Conservation (phyloP, 2,888 invertebrate species). For the Sarcophaga rosellei region DNA sequence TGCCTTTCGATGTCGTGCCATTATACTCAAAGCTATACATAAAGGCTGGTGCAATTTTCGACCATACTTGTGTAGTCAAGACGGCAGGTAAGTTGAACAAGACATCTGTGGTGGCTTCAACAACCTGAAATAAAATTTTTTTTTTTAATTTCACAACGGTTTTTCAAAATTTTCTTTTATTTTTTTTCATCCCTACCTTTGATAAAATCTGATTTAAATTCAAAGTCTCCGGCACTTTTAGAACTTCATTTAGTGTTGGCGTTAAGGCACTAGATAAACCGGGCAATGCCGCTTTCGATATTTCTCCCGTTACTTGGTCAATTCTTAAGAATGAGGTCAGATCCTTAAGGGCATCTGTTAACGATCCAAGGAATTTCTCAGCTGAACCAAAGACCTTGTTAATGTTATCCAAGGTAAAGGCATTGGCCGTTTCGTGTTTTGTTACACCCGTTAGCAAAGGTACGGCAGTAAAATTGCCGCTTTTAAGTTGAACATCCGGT, state of each 20-base stretch:
- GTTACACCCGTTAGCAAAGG: conserved; percentile 89
- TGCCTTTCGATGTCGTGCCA: conserved; percentile 85
- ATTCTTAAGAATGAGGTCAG: conserved; percentile 75
- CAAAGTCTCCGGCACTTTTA: conserved; percentile 76
- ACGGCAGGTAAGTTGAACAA: conserved; percentile 90
- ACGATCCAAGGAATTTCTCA: conserved; percentile 76
- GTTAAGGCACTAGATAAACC: conserved; percentile 73
- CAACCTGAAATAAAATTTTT: conserved; percentile 69
- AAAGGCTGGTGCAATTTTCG: conserved; percentile 84
- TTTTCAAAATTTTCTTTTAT: not conserved
- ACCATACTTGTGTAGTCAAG: conserved; percentile 88
- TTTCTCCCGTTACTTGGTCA: conserved; percentile 75
- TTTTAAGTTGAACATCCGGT: conserved; percentile 84
- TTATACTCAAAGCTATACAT: conserved; percentile 89
- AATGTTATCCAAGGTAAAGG: conserved; percentile 74
- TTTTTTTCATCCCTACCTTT: conserved; percentile 72
- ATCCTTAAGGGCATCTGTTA: conserved; percentile 73
- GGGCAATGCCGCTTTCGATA: conserved; percentile 76
- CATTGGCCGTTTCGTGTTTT: conserved; percentile 86
- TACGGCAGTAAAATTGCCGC: conserved; percentile 83
- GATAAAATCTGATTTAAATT: conserved; percentile 75
- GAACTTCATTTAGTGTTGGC: conserved; percentile 76
- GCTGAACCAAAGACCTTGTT: conserved; percentile 76
- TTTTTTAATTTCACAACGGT: not conserved
- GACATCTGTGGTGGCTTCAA: conserved; percentile 85